Conservation (phyloP, 1,140 invertebrate species). For the Pseudomyrmex gracilis region DNA sequence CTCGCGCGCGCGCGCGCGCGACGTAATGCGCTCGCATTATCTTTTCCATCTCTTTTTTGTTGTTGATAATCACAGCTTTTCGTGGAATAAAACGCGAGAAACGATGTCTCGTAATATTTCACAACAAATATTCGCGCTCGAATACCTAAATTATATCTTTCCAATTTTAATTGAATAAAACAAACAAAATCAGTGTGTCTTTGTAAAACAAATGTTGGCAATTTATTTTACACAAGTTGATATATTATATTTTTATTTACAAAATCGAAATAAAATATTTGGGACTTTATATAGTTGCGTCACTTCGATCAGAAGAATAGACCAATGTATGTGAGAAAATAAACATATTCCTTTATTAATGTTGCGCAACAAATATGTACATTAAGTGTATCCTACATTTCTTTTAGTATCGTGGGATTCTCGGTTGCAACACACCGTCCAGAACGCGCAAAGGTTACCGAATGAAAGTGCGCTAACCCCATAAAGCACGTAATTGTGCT, state of each 20-base stretch:
- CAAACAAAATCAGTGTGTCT: background rate
- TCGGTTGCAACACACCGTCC: constrained; percentile 65
- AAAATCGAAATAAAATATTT: too few species aligned
- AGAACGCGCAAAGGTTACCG: constrained; percentile 77
- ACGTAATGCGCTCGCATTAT: constrained; percentile 38
- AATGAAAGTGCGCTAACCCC: constrained; percentile 79
- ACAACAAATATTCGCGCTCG: background rate
- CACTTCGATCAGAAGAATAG: too few species aligned
- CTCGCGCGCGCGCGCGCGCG: background rate
- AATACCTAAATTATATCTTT: background rate
- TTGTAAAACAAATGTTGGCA: background rate
- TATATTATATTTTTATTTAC: background rate
- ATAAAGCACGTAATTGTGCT: constrained; percentile 59
- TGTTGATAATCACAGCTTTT: constrained; percentile 27
- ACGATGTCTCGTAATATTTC: background rate
- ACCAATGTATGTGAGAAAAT: background rate
- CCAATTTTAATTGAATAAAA: background rate
- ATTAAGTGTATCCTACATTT: constrained; percentile 51
- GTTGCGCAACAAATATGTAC: constrained; percentile 12
- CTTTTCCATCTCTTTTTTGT: constrained; percentile 57
- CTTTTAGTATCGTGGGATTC: constrained; percentile 62
- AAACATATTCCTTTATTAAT: background rate
- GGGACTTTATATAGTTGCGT: too few species aligned
- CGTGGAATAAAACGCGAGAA: background rate
- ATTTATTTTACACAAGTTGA: background rate